Conservation (phyloP, 2,797 vertebrate genomes). For the Gastrophryne carolinensis region DNA sequence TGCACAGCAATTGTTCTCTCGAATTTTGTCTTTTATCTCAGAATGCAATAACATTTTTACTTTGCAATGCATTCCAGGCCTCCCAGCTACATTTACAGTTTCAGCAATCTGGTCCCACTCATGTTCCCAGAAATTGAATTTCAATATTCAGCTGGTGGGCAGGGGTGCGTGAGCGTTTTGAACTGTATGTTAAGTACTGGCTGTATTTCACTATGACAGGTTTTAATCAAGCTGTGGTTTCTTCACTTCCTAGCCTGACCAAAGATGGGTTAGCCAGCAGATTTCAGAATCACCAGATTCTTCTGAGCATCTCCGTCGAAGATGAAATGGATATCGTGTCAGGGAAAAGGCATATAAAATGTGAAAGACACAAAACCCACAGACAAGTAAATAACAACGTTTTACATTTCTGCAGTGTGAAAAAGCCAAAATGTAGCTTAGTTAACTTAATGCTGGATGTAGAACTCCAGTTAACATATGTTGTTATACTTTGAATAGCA, state of each 20-base stretch:
- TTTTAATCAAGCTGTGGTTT: constrained; percentile 1
- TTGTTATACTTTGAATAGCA: no score
- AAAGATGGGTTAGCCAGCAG: neutral
- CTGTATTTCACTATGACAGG: constrained; percentile 17
- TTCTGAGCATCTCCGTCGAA: neutral
- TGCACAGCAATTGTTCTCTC: neutral
- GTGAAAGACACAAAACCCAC: neutral
- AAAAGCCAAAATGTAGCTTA: no score
- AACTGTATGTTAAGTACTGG: constrained; percentile 12
- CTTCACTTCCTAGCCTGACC: neutral
- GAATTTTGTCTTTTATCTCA: constrained; percentile 11
- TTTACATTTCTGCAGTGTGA: no score
- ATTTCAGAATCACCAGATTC: neutral
- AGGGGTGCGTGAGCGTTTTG: constrained; percentile 7
- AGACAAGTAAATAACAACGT: neutral
- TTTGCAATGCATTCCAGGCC: constrained; percentile 24
- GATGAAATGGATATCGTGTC: neutral
- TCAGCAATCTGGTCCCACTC: constrained; percentile 49
- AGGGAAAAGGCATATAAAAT: neutral
- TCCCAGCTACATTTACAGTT: constrained; percentile 22
- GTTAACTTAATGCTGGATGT: no score
- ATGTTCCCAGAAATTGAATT: constrained; percentile 41
- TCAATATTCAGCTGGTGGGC: constrained; percentile 34
- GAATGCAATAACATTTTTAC: constrained; percentile 16
- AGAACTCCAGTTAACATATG: no score